Evolutionary conservation across 1,140 invertebrate genomes (phyloP).

Genomic region (Brachionus manjavacas): DNA sequence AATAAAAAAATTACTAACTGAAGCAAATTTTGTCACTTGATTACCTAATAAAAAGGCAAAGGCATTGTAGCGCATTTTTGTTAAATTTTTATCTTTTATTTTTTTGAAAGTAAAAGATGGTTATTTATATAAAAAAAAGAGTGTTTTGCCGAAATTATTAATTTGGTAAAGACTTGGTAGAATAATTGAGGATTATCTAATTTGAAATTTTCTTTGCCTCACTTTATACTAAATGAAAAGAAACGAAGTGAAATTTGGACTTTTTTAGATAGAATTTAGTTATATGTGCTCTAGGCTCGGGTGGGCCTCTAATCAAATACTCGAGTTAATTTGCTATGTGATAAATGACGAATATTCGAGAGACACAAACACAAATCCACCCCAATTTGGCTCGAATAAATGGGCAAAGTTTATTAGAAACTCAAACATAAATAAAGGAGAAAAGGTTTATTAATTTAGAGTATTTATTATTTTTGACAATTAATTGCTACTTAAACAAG

Average conservation of each 20-base stretch:
- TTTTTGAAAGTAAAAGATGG: background rate
- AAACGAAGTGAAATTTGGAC: background rate
- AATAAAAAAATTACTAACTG: background rate
- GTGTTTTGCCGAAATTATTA: background rate
- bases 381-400: conserved; percentile 7
- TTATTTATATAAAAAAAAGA: background rate
- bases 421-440: conserved; percentile 28
- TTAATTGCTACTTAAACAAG: conserved; percentile 25
- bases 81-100: background rate
- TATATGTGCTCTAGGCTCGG: background rate
- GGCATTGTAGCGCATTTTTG: background rate
- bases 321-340: conserved; percentile 7
- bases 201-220: conserved; percentile 11
- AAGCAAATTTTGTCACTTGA: background rate
- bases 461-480: conserved; percentile 22
- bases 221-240: background rate
- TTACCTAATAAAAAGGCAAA: background rate
- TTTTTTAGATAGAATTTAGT: background rate
- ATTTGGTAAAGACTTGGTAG: conserved; percentile 24
- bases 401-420: conserved; percentile 3
- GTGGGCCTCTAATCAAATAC: conserved; percentile 19
- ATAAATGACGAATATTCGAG: background rate
- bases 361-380: conserved; percentile 22
- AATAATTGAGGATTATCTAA: conserved; percentile 24
- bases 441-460: conserved; percentile 8